These are phyloP conservation scores for Agelastica alni DNA, from an alignment of 2,888 invertebrate species.

Conservation along the genomic window DNA sequence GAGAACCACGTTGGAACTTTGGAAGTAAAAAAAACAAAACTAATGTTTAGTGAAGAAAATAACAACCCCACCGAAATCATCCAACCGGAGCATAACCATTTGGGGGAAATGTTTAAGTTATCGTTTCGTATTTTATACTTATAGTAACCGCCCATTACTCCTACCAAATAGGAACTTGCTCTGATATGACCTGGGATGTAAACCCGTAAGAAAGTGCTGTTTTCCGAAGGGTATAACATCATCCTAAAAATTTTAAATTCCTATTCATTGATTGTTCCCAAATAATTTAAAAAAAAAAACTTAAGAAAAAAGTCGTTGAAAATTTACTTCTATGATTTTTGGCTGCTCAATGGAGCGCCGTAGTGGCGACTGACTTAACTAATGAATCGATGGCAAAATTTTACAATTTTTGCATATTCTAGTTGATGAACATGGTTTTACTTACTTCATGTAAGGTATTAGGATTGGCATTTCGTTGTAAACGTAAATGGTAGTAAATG, in stretches of 20 bases:
- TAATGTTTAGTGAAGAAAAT: constrained; percentile 43
- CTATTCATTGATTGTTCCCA: too few species aligned
- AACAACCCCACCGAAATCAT: constrained; percentile 39
- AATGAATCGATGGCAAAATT: too few species aligned
- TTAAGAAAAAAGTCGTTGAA: too few species aligned
- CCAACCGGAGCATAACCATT: constrained; percentile 42
- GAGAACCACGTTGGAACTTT: constrained; percentile 41
- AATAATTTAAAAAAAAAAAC: too few species aligned
- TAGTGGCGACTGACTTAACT: too few species aligned
- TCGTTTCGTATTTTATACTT: constrained; percentile 43
- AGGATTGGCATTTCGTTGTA: constrained; percentile 46
- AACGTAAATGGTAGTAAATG: constrained; percentile 44
- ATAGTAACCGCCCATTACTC: constrained; percentile 47
- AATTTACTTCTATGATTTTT: too few species aligned
- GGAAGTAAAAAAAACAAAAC: constrained; percentile 47
- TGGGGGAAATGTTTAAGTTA: constrained; percentile 39
- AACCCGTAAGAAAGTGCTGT: constrained; percentile 44
- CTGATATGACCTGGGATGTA: constrained; percentile 51
- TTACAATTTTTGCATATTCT: too few species aligned
- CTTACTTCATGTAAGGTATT: constrained; percentile 48
- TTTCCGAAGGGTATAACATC: constrained; percentile 44
- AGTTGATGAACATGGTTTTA: constrained; percentile 5
- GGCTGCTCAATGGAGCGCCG: too few species aligned
- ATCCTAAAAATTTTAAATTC: constrained; percentile 45
- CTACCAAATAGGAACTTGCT: constrained; percentile 49